Conservation (phyloP, 2,113 vertebrate genomes). For the Megalops atlanticus region DNA sequence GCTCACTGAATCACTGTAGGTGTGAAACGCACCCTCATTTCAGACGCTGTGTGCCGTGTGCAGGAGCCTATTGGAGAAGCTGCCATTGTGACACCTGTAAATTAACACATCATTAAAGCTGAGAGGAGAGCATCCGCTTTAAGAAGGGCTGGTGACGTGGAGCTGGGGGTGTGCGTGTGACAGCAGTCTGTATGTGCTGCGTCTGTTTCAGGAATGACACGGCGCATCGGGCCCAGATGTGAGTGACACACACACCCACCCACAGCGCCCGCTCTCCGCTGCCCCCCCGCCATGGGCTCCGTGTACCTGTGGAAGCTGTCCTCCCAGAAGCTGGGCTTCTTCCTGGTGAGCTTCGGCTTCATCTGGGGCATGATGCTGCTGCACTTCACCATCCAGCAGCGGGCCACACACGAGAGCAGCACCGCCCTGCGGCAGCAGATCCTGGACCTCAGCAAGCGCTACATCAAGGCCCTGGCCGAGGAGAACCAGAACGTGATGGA, state of each 20-base stretch:
- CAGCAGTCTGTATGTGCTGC: not conserved
- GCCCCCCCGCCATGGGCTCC: conserved; percentile 76
- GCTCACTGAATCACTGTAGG: not conserved
- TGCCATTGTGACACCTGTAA: not conserved
- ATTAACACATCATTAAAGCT: not conserved
- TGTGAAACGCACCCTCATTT: not conserved
- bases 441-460: conserved; percentile 97
- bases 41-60: not conserved
- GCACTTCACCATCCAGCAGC: conserved; percentile 98
- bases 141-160: too few species aligned
- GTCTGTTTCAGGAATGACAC: conserved; percentile 65
- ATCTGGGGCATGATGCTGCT: conserved; percentile 99
- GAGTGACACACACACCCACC: conserved; percentile 42
- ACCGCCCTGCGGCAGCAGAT: conserved; percentile 92
- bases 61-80: not conserved
- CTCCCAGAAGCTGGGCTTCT: conserved; percentile 97
- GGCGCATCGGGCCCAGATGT: conserved; percentile 34
- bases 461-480: conserved; percentile 95
- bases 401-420: conserved; percentile 91
- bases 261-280: conserved; percentile 50
- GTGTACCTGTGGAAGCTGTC: conserved; percentile 94
- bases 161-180: too few species aligned
- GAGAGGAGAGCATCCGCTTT: too few species aligned
- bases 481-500: conserved; percentile 96
- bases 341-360: conserved; percentile 96